A percentile compares a stretch with the other conserved stretches of the same genome.
Conservation (phyloP, 1,140 invertebrate genomes). For the Drosophila sturtevanti region DNA sequence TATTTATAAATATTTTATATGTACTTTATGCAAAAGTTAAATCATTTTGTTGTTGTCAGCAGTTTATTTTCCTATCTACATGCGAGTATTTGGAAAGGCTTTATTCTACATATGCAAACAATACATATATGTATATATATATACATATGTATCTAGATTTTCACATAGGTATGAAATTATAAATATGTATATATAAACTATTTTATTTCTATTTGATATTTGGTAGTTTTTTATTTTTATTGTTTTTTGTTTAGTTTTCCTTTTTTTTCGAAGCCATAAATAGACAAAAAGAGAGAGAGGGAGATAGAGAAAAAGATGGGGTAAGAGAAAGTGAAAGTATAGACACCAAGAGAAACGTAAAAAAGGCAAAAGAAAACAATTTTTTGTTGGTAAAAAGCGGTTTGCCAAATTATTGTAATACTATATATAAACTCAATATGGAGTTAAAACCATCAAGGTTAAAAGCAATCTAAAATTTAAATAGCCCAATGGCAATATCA, state of each 20-base stretch:
- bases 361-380: conserved; percentile 48
- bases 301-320: conserved; percentile 10
- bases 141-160: neutral
- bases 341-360: conserved; percentile 28
- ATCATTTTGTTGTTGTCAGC: conserved; percentile 8
- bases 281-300: conserved; percentile 20
- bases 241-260: no score
- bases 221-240: no score
- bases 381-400: conserved; percentile 72
- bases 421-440: conserved; percentile 74
- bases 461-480: no score
- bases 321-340: conserved; percentile 4
- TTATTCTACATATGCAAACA: neutral
- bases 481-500: no score
- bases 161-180: no score
- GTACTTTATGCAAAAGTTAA: conserved; percentile 39
- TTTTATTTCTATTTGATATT: neutral
- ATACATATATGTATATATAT: neutral
- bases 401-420: conserved; percentile 78
- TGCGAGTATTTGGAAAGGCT: conserved; percentile 25
- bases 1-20: conserved; percentile 43
- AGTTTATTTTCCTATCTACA: conserved; percentile 42
- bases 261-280: conserved; percentile 54
- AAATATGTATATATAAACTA: neutral
- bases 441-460: conserved; percentile 63